Base-by-base conservation (phyloP, 2,888 invertebrate species). In the Drosophila histrio region DNA sequence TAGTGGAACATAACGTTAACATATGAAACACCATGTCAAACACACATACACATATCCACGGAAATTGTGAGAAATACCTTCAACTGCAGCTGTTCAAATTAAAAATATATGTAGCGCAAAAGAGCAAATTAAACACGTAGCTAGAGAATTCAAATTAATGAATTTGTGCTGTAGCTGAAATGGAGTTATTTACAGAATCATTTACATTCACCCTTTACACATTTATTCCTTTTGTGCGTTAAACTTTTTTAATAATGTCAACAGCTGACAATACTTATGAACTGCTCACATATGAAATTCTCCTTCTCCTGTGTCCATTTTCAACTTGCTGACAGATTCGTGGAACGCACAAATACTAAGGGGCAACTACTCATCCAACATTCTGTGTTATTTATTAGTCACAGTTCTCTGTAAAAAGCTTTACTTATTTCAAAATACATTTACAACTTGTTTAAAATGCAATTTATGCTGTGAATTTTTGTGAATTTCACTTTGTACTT, bases 241-340 rank as follows among this genome's bases (percentile, higher is more conserved):
- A 28, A 57, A 65, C 32, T 50, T 50, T 44, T 38, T 41, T 53
- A 53, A 41, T 41, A 30, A 41, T 7, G 13, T 11, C 39, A 41
- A 15, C 41, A 19, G 19, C 19, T 30, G 9, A 34, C 22, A 44
- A 54, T 19, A 11, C 7, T n/a, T 24, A 22, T 39, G 36, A 11
- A 19, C 17, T 26, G 32, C 13, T 30, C 46, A 30, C 7, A 26
- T 2, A 5, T 15, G 44, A 21, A n/a, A 28, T 21, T n/a, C 3
- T 2, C 32, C 13, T 15, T 15, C 13, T 1, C 8, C 17, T 19
- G 4, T 9, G 1, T 11, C 21, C 7, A 3, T 2, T 36, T 2
- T 36, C 4, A 4, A 30, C n/a, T 2, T 7, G 4, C n/a, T 17
- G 34, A 26, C 24, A 26, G 15, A 17, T 26, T 15, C 49, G 2